Conservation (phyloP, 2,797 vertebrate species). For the Bovichtus diacanthus region DNA sequence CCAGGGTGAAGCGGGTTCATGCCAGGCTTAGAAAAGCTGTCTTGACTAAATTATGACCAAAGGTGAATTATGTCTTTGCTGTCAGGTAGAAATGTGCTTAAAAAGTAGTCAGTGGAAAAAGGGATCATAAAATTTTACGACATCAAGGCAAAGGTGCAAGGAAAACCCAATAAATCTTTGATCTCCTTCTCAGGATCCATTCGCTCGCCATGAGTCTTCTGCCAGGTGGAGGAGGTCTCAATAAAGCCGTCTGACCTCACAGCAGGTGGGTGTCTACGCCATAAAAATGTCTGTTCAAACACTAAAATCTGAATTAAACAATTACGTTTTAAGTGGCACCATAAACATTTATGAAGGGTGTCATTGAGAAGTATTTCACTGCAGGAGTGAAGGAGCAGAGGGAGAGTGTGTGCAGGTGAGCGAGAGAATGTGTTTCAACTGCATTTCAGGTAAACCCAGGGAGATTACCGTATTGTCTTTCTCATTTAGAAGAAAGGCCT, state of each 20-base stretch:
- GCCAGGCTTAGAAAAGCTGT: slow-evolving; percentile 56
- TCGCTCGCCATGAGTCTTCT: slow-evolving; percentile 49
- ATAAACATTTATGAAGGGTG: slow-evolving; percentile 5
- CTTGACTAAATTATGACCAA: slow-evolving; percentile 63
- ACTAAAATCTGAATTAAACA: slow-evolving; percentile 1
- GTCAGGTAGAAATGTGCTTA: slow-evolving; percentile 77
- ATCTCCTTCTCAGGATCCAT: slow-evolving; percentile 47
- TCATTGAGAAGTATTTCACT: slow-evolving; percentile 5
- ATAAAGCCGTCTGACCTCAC: slow-evolving; percentile 41
- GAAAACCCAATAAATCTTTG: slow-evolving; percentile 69
- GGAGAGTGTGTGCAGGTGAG: slow-evolving; percentile 9
- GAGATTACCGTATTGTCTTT: slow-evolving; percentile 54
- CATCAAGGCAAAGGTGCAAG: slow-evolving; percentile 51
- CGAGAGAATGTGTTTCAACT: slow-evolving; percentile 38
- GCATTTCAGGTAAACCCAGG: slow-evolving; percentile 34
- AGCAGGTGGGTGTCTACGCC: slow-evolving; percentile 25
- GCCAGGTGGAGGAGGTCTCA: slow-evolving; percentile 37
- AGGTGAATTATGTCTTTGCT: slow-evolving; percentile 71
- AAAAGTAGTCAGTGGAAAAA: slow-evolving; percentile 78
- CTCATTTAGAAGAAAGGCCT: slow-evolving; percentile 43
- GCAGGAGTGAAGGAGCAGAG: slow-evolving; percentile 6
- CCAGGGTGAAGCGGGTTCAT: slow-evolving; percentile 42
- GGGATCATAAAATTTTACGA: slow-evolving; percentile 76
- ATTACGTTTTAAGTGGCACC: background rate
- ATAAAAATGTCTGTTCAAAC: background rate